Conservation (phyloP, 2,113 vertebrate species). For the Elephas maximus region DNA sequence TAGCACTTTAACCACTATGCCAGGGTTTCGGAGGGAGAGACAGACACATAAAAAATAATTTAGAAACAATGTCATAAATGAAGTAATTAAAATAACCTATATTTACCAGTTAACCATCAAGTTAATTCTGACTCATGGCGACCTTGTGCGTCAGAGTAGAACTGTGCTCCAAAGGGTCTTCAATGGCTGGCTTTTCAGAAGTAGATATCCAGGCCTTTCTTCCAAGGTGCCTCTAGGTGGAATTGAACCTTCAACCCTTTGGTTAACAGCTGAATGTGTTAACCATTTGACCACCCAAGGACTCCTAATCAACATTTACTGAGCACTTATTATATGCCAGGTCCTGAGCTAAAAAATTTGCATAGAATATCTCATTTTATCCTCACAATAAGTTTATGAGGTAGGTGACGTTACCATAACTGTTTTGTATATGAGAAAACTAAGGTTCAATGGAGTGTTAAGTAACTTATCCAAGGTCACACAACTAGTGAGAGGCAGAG, state of each 20-base stretch:
- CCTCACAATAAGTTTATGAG: background rate
- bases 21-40: background rate
- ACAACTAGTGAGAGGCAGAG: background rate
- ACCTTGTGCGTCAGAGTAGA: too few species aligned
- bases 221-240: background rate
- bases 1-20: too few species aligned
- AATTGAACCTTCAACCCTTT: background rate
- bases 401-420: background rate
- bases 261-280: background rate
- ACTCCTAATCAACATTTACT: background rate
- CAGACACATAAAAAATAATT: background rate
- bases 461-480: background rate
- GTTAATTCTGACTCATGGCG: background rate
- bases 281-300: background rate
- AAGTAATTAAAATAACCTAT: background rate
- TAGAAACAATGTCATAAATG: background rate
- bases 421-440: background rate
- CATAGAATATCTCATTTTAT: background rate
- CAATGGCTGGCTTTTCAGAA: background rate
- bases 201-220: background rate
- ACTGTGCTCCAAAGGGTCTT: background rate
- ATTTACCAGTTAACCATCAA: background rate
- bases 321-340: background rate
- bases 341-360: background rate
- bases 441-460: background rate